These are phyloP conservation scores for Poecilus cupreus DNA, from an alignment of 2,888 invertebrate genomes.

Conservation along the genomic window DNA sequence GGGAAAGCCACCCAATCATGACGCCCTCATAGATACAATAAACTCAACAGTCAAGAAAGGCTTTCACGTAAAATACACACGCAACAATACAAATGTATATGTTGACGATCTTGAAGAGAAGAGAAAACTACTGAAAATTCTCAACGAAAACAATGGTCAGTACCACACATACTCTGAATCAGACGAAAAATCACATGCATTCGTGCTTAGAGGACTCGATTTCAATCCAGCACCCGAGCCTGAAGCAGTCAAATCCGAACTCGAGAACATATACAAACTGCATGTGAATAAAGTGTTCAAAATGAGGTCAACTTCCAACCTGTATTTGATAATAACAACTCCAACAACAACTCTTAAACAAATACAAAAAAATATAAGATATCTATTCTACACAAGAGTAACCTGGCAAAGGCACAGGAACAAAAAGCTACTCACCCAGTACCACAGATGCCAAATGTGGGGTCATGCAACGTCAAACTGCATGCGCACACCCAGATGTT, in stretches of 20 bases:
- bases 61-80: neutral
- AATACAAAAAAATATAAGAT: constrained; percentile 22
- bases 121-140: neutral
- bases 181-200: constrained; percentile 38
- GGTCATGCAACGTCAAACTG: constrained; percentile 65
- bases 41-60: too few species aligned
- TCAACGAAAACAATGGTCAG: neutral
- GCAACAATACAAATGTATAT: neutral
- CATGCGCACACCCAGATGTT: constrained; percentile 62
- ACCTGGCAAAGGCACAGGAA: constrained; percentile 63
- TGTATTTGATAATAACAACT: constrained; percentile 17
- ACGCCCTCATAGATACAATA: too few species aligned
- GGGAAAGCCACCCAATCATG: too few species aligned
- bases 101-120: neutral
- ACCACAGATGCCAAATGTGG: constrained; percentile 66
- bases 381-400: neutral
- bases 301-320: neutral
- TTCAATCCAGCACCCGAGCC: neutral
- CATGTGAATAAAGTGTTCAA: constrained; percentile 1
- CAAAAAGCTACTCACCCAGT: constrained; percentile 64
- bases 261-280: neutral
- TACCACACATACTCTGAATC: constrained; percentile 17
- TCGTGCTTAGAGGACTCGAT: constrained; percentile 36
- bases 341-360: neutral
- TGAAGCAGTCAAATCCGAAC: neutral